Evolutionary conservation across 2,888 invertebrate species (phyloP), one percentile per base, ranked within the genome.

Genomic region (Xestia xanthographa): DNA sequence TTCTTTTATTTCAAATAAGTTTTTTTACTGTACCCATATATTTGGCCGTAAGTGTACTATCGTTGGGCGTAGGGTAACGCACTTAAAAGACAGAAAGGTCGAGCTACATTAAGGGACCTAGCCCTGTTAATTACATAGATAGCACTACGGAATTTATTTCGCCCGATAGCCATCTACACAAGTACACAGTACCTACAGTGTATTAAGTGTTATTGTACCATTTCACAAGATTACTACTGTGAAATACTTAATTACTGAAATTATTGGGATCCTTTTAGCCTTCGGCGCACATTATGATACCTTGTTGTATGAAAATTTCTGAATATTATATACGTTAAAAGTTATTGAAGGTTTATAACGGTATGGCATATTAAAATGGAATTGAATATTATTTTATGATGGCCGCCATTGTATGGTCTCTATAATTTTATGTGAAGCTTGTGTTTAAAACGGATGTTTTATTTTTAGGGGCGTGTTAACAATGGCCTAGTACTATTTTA

Each of bases 101-200:
- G 86, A 67, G 82, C 74, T 50, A 88, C 87, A 90, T 88, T 88
- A 89, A 86, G 87, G 89, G 87, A 68, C 82, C 85, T 86, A 85
- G 86, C 84, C 84, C 84, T 84, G 83, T 90, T 90, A 90, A 91
- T 91, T 89, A 87, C 88, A 70, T 62, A 80, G 88, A 89, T 88
- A 87, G 86, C 74, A 83, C 81, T 77, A 68, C 62, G 80, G 81
- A 90, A 90, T 90, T 89, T 91, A 91, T 90, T 87, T 83, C 75
- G 34, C 68, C 77, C 80, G 86, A 87, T 88, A 78, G 80, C 79
- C 79, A 86, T 90, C 83, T 82, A 78, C 82, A 26, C 53, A 53
- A 53, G 53, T 53, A 53, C 53, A 75, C 79, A 41, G 63, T n/a
- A 41, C 63, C 41, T 72, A 87, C 87, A 87, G n/a, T n/a, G n/a